Conservation (phyloP, 1,140 invertebrate genomes). For the Ectropis grisescens region DNA sequence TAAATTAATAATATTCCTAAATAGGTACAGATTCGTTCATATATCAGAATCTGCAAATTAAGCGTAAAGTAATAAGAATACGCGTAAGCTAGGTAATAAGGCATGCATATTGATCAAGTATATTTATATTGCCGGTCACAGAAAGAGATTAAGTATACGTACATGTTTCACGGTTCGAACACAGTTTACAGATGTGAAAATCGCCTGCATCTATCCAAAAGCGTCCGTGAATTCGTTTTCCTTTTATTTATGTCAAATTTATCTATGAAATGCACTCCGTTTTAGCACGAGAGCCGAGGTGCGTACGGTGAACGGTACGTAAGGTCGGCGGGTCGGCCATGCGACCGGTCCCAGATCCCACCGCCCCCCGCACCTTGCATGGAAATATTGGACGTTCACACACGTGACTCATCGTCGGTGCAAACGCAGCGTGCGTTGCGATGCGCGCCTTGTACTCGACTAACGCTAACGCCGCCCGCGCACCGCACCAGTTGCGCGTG, state of each 20-base stretch:
- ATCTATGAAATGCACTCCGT: slow-evolving; percentile 35
- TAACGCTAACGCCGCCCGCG: too few relatives aligned
- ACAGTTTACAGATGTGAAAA: slow-evolving; percentile 10
- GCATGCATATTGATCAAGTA: too few relatives aligned
- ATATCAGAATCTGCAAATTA: too few relatives aligned
- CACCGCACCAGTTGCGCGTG: too few relatives aligned
- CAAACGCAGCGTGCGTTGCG: slow-evolving; percentile 1
- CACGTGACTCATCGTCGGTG: slow-evolving; percentile 1
- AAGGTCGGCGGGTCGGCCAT: slow-evolving; percentile 54
- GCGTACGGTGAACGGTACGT: slow-evolving; percentile 57
- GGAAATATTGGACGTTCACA: slow-evolving; percentile 17
- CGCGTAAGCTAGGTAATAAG: too few relatives aligned
- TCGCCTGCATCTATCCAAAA: slow-evolving; percentile 23
- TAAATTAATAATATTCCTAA: too few relatives aligned
- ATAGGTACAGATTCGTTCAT: too few relatives aligned
- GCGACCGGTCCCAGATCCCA: slow-evolving; percentile 49
- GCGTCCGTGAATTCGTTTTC: too few relatives aligned
- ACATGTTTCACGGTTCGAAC: slow-evolving; percentile 18
- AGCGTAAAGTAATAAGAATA: too few relatives aligned
- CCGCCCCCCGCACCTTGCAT: slow-evolving; percentile 46
- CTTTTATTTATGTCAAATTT: slow-evolving; percentile 4
- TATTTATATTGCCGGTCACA: too few relatives aligned
- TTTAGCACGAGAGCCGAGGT: slow-evolving; percentile 30
- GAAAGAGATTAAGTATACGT: too few relatives aligned
- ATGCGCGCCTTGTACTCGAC: too few relatives aligned